Evolutionary conservation across 2,888 invertebrate genomes (phyloP), one percentile per base, ranked within the genome.

Genomic region (Elegia similella): DNA sequence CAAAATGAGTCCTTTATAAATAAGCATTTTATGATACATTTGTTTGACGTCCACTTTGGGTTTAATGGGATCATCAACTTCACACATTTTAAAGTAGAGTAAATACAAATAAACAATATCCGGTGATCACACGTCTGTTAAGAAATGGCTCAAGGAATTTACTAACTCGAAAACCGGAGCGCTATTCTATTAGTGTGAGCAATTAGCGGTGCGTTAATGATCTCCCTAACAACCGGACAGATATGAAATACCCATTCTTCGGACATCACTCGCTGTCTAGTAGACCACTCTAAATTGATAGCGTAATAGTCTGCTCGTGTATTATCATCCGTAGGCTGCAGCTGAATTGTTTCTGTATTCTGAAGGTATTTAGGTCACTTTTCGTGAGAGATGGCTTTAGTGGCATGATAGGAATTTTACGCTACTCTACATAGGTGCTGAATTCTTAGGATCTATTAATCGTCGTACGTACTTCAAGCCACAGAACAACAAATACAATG

Each of bases 121-220:
- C 56, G 48, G 29, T 43, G 6, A 46, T 46, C 42, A 71, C 75
- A 69, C 69, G 72, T 75, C 75, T 78, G 73, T 79, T 75, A 12
- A 77, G 77, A 87, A 86, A 82, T 80, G 74, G 82, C 86, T 85
- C 85, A 88, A 82, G 84, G 86, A 86, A 86, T 86, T 81, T 77
- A 76, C 77, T 81, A 76, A 84, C 76, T 76, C 76, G 78, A 74
- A 78, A 74, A 76, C 72, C 71, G 75, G 73, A 76, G 80, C 74
- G 80, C 84, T 84, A 86, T 87, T 87, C 84, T 84, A 88, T 87
- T 88, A 88, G 88, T 82, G 75, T 73, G 78, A 73, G 82, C 82
- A 89, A 89, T 90, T 89, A 88, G 84, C 83, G 79, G 74, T 77
- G 69, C 73, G 87, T 86, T 89, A 89, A 89, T 88, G 86, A 87